Conservation (phyloP, 2,113 vertebrate species). For the Laticauda colubrina region DNA sequence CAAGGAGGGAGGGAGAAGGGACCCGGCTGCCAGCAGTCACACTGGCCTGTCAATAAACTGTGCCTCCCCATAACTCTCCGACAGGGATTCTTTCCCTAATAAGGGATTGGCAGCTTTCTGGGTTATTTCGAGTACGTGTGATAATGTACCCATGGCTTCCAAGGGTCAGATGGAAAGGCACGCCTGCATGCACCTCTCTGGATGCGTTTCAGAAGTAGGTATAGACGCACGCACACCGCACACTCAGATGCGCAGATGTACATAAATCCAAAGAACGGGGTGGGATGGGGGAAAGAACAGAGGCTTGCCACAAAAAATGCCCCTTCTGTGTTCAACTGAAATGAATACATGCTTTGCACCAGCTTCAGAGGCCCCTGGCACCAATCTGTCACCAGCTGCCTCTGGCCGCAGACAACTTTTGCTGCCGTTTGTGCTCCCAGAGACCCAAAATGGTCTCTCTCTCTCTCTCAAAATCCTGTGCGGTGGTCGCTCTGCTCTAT, state of each 20-base stretch:
- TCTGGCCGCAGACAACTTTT: slow-evolving; percentile 10
- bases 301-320: slow-evolving; percentile 9
- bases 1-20: slow-evolving; percentile 55
- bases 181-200: too few species aligned
- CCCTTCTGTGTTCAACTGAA: background rate
- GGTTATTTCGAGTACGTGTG: slow-evolving; percentile 95
- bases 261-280: background rate
- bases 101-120: slow-evolving; percentile 89
- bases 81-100: slow-evolving; percentile 89
- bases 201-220: too few species aligned
- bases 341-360: background rate
- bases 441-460: background rate
- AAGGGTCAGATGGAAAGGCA: slow-evolving; percentile 62
- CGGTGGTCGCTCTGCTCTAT: background rate
- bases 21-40: slow-evolving; percentile 68
- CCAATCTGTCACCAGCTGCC: slow-evolving; percentile 6
- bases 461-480: background rate
- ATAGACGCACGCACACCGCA: background rate
- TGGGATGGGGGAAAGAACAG: background rate
- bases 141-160: slow-evolving; percentile 82
- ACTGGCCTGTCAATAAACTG: slow-evolving; percentile 83
- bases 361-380: background rate
- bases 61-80: slow-evolving; percentile 79
- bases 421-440: background rate
- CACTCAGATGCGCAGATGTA: background rate